Base-by-base conservation (phyloP, 2,113 vertebrate species). In the Notiomystis cincta region DNA sequence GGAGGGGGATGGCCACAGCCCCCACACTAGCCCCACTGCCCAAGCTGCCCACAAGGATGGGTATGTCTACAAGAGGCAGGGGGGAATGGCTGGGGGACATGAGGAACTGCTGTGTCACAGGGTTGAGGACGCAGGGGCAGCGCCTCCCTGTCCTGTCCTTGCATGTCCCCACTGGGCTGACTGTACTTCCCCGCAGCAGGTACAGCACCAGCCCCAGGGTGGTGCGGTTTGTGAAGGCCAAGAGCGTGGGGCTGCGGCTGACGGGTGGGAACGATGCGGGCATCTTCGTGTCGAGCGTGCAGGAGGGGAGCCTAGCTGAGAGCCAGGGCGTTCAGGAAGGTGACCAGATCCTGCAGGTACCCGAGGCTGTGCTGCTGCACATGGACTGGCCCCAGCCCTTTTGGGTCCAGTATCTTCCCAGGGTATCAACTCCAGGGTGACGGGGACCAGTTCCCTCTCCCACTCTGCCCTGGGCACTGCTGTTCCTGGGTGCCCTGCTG, bases 321-420 rank as follows among this genome's bases (percentile, higher is more conserved):
- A 88, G 82, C 19, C 98, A 99, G 94, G 99, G 99, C 3, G 94
- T 99, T 97, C 97, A 40, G 78, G 99, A 99, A 83, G 99, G 99
- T 7, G 99, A 99, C 82, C 99, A 99, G 98, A 99, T 99, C 86
- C 97, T 99, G 88, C 98, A 99, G 99, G 99, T 99, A 96, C 67
- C 24, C 0, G 0, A 44, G 33, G 24, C 72, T 81, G 66, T 7
- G 45, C 60, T 88, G 12, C 48, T 69, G 57, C 50, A 15, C 22
- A 4, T 2, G 2, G 33, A 13, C 21, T 21, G 73, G 23, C 18
- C 18, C 47, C 25, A 21, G 60, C 60, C 37, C 25, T 84, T 45
- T 56, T 13, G 13, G 44, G 14, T 65, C 47, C 19, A 28, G 0
- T 12, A 51, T 18, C 18, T 23, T 9, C n/a, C 48, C 6, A 1